Evolutionary conservation across 2,113 vertebrate genomes (phyloP).

Genomic region (Carlito syrichta): DNA sequence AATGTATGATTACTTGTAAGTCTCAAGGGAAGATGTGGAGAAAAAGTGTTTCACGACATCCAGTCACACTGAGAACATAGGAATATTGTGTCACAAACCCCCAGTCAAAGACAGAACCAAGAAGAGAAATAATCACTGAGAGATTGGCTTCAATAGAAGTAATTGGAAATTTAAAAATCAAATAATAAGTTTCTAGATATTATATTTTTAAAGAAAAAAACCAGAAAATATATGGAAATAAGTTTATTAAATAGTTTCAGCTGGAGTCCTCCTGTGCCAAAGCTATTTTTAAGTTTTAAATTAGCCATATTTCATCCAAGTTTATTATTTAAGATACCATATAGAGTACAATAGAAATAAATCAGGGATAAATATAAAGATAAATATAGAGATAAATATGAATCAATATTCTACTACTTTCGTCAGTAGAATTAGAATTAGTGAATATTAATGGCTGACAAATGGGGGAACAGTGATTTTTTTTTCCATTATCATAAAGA

Average conservation of each 20-base stretch:
- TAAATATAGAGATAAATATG: too few relatives aligned
- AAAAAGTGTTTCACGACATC: not conserved
- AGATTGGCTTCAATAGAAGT: not conserved
- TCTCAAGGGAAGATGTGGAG: not conserved
- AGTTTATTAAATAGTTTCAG: not conserved
- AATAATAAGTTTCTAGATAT: not conserved
- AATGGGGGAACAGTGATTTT: not conserved
- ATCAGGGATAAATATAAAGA: too few relatives aligned
- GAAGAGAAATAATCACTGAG: not conserved
- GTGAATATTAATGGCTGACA: not conserved
- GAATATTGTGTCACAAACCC: not conserved
- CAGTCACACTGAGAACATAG: not conserved
- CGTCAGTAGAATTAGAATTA: not conserved
- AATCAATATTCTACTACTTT: not conserved
- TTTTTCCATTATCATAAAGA: not conserved
- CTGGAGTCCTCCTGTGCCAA: not conserved
- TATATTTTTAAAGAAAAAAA: not conserved
- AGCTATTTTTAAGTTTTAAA: not conserved
- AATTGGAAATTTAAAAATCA: not conserved
- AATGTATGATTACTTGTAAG: not conserved
- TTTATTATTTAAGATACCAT: not conserved
- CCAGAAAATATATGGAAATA: not conserved
- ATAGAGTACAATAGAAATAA: not conserved
- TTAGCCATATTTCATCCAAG: not conserved
- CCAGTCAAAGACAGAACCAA: not conserved